These are phyloP conservation scores for Sisyra nigra DNA, from an alignment of 2,888 invertebrate species.

Conservation along the genomic window DNA sequence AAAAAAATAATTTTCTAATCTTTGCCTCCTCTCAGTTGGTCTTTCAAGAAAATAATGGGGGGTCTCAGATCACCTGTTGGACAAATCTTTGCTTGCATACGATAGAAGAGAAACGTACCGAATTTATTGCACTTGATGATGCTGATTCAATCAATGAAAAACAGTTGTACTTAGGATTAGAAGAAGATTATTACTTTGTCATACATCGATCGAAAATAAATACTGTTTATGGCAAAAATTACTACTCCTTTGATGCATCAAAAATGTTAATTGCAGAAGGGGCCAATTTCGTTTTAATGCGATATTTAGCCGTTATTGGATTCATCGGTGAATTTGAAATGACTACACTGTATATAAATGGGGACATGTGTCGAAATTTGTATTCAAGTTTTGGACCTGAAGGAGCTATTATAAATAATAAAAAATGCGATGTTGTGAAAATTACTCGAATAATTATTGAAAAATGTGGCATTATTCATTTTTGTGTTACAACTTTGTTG, in stretches of 20 bases:
- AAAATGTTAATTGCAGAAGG: slow-evolving; percentile 42
- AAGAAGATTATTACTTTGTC: slow-evolving; percentile 37
- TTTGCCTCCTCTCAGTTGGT: slow-evolving; percentile 42
- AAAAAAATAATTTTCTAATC: slow-evolving; percentile 36
- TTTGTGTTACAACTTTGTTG: slow-evolving; percentile 36
- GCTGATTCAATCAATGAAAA: slow-evolving; percentile 30
- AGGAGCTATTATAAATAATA: slow-evolving; percentile 33
- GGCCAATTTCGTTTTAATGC: slow-evolving; percentile 39
- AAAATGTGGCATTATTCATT: slow-evolving; percentile 33
- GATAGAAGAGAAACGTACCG: slow-evolving; percentile 41
- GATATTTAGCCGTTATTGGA: slow-evolving; percentile 38
- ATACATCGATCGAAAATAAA: slow-evolving; percentile 31
- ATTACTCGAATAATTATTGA: slow-evolving; percentile 40
- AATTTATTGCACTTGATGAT: slow-evolving; percentile 19
- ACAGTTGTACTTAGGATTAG: slow-evolving; percentile 34
- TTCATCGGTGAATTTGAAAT: slow-evolving; percentile 37
- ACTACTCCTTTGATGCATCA: slow-evolving; percentile 33
- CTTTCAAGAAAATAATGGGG: slow-evolving; percentile 36
- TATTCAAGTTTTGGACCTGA: slow-evolving; percentile 37
- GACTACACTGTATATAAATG: slow-evolving; percentile 39
- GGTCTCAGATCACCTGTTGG: slow-evolving; percentile 41
- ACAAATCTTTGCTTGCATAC: slow-evolving; percentile 42
- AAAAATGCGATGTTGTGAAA: slow-evolving; percentile 35
- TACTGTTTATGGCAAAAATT: slow-evolving; percentile 29
- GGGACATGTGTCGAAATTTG: slow-evolving; percentile 38